Conservation (phyloP, 2,113 vertebrate genomes). For the Labeo catla region DNA sequence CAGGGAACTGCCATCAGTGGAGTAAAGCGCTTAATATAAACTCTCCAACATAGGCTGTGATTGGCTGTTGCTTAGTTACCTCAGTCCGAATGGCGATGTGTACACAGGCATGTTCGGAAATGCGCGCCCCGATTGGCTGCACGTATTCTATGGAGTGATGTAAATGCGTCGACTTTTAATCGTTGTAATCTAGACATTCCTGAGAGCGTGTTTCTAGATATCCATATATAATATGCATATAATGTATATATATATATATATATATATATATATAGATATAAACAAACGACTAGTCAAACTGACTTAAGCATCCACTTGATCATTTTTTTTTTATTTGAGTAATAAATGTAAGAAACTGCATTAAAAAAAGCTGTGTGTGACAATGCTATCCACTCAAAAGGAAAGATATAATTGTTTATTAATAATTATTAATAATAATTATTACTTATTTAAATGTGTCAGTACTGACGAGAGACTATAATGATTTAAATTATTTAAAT, state of each 20-base stretch:
- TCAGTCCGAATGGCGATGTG: neutral
- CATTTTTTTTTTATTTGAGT: too few relatives aligned
- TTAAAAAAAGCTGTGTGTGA: too few relatives aligned
- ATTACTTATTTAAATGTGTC: too few relatives aligned
- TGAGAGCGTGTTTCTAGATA: neutral
- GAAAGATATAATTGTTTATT: too few relatives aligned
- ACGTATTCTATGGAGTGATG: neutral
- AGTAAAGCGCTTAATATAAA: conserved; percentile 40
- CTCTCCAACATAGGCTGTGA: neutral
- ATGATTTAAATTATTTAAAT: neutral
- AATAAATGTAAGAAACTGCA: too few relatives aligned
- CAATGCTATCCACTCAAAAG: too few relatives aligned
- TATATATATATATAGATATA: too few relatives aligned
- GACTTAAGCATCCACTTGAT: neutral
- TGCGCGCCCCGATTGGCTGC: conserved; percentile 33
- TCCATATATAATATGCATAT: neutral
- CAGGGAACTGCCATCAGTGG: conserved; percentile 22
- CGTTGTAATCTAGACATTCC: neutral
- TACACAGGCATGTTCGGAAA: neutral
- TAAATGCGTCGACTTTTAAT: neutral
- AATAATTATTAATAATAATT: too few relatives aligned
- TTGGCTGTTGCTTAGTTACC: conserved; percentile 38
- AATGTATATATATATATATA: too few relatives aligned
- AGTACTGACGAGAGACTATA: neutral
- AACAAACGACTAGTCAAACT: neutral